Percentiles rank a stretch among this genome's conserved stretches.
Evolutionary conservation across 2,888 invertebrate species (phyloP).

Genomic region (Platycheirus rosarum): DNA sequence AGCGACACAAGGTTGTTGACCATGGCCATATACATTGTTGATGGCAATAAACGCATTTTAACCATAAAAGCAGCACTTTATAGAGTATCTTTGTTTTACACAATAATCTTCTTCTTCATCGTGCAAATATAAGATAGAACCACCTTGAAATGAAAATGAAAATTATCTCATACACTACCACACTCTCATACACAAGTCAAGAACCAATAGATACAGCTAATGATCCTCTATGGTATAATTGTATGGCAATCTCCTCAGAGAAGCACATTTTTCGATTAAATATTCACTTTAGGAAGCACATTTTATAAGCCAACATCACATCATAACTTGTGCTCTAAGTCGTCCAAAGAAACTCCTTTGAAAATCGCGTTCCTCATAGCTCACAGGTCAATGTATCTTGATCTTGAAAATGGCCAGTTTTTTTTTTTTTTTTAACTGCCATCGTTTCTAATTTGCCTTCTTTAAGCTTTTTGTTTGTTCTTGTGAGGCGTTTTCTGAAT

Average conservation of each 20-base stretch:
- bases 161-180: constrained; percentile 63
- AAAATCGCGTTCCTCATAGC: constrained; percentile 10
- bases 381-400: constrained; percentile 61
- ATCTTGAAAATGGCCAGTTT: constrained; percentile 17
- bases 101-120: constrained; percentile 9
- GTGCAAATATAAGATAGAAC: constrained; percentile 33
- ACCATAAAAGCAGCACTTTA: constrained; percentile 55
- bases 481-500: constrained; percentile 28
- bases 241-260: no score
- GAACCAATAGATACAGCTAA: constrained; percentile 52
- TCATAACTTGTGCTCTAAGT: constrained; percentile 60
- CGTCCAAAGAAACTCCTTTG: constrained; percentile 34
- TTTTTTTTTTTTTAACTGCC: constrained; percentile 22
- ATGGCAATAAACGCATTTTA: constrained; percentile 62
- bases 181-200: constrained; percentile 17
- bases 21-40: constrained; percentile 39
- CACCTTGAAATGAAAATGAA: constrained; percentile 76
- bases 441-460: constrained; percentile 45
- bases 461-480: constrained; percentile 40
- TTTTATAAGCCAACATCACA: constrained; percentile 29
- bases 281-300: constrained; percentile 9
- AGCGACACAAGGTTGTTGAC: constrained; percentile 58
- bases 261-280: constrained; percentile 21
- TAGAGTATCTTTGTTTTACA: constrained; percentile 10
- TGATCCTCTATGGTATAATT: no score